These are phyloP conservation scores for Microctonus hyperodae DNA, from an alignment of 2,888 invertebrate genomes.

Conservation along the genomic window DNA sequence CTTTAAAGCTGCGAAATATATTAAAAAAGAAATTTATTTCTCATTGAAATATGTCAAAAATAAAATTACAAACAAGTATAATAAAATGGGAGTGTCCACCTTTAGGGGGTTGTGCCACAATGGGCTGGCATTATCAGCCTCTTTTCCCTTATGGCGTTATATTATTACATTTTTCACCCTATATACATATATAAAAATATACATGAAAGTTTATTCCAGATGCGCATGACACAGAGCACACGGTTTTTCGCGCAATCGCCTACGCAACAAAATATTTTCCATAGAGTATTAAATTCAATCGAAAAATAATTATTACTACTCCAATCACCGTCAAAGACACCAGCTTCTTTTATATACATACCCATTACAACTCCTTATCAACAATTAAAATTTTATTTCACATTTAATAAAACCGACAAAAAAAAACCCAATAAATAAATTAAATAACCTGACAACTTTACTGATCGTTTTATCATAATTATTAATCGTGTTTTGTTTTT, in stretches of 20 bases:
- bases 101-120: constrained; percentile 36
- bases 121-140: constrained; percentile 28
- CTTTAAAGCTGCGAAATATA: no score
- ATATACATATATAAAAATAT: constrained; percentile 1
- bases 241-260: constrained; percentile 10
- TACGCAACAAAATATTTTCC: background rate
- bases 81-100: constrained; percentile 45
- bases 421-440: no score
- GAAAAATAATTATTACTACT: no score
- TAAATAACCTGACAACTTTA: no score
- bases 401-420: no score
- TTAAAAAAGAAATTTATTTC: background rate
- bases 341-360: background rate
- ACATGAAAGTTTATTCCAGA: constrained; percentile 17
- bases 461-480: no score
- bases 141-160: constrained; percentile 15
- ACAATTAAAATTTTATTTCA: no score
- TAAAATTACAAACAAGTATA: no score
- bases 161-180: constrained; percentile 16
- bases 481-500: no score
- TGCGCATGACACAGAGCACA: constrained; percentile 19
- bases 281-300: no score
- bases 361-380: constrained; percentile 3
- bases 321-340: no score
- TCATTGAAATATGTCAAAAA: background rate